Evolutionary conservation across 2,888 invertebrate species (phyloP), one percentile per base, ranked within the genome.

Genomic region (Nematopogon swammerdamellus): DNA sequence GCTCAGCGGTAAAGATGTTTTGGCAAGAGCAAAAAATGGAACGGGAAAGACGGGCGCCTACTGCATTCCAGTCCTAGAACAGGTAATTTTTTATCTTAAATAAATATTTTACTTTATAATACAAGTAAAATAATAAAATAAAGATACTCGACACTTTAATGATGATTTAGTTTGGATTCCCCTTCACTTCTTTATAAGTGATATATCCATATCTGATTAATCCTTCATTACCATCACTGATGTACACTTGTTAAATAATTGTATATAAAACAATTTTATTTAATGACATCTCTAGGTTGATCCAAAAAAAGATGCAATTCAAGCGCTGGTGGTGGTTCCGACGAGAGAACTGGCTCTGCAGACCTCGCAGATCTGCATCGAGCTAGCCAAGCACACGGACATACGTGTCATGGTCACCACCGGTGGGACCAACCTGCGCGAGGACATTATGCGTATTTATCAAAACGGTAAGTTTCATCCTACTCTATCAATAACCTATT

Each of bases 21-120:
- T 99, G 64, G 99, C 99, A 53, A 86, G 99, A 72, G 99, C 99
- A 60, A 99, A 99, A 82, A 99, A 99, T 80, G 99, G 99, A 63
- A 99, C 99, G 59, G 98, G 88, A 65, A 99, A 99, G 84, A 99
- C 99, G 66, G 99, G 99, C 66, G 99, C 99, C 59, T 99, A 99
- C 75, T 93, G 95, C 70, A 98, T 99, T 80, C 99, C 99, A 62
- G 92, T 97, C 60, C 83, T 99, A 70, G 98, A 99, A 84, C 92
- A 95, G 84, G 79, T 79, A 65, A 18, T 3, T 8, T 48, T 36
- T 36, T 14, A 3, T 3, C 8, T 25, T 25, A 25, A 8, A n/a
- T 79, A 65, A 18, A 1, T 8, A 44, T 36, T 36, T 14, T 14
- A 14, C 8, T 25, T 25, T 6, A 8, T 25, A 25, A 6, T 25